These are phyloP conservation scores for Chrysaora quinquecirrha DNA, from an alignment of 30 jellyfish, hydroid and myxozoan genomes.

Conservation along the genomic window DNA sequence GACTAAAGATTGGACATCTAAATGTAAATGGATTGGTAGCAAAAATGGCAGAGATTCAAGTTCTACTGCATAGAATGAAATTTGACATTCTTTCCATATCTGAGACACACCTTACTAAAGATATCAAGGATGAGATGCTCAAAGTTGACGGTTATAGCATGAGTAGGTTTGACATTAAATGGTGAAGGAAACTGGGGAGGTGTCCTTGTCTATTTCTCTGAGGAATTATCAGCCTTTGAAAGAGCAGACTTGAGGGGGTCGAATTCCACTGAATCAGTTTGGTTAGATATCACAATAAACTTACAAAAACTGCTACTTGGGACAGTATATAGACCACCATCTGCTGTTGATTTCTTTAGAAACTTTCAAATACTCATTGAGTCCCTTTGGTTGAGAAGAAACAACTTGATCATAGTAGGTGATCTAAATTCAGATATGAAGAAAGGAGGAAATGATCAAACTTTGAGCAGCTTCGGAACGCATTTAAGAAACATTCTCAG, in stretches of 20 bases:
- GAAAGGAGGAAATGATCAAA: slow-evolving; percentile 14
- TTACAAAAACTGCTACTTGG: slow-evolving; percentile 16
- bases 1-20: background rate
- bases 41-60: slow-evolving; percentile 9
- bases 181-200: slow-evolving; percentile 28
- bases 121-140: slow-evolving; percentile 13
- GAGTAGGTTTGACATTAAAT: slow-evolving; percentile 7
- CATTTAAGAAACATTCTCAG: background rate
- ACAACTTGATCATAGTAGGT: slow-evolving; percentile 11
- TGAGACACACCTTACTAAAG: slow-evolving; percentile 15
- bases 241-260: background rate
- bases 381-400: slow-evolving; percentile 13
- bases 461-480: background rate
- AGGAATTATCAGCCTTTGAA: background rate
- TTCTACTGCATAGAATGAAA: slow-evolving; percentile 1
- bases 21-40: background rate
- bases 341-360: background rate
- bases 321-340: slow-evolving; percentile 9
- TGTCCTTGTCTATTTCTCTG: background rate
- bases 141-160: background rate
- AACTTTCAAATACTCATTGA: background rate
- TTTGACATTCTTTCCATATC: slow-evolving; percentile 20
- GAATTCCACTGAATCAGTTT: slow-evolving; percentile 6
- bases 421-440: slow-evolving; percentile 21
- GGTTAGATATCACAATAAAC: slow-evolving; percentile 11